Base-by-base conservation (phyloP, 2,888 invertebrate species). In the Oscheius myriophilus region DNA sequence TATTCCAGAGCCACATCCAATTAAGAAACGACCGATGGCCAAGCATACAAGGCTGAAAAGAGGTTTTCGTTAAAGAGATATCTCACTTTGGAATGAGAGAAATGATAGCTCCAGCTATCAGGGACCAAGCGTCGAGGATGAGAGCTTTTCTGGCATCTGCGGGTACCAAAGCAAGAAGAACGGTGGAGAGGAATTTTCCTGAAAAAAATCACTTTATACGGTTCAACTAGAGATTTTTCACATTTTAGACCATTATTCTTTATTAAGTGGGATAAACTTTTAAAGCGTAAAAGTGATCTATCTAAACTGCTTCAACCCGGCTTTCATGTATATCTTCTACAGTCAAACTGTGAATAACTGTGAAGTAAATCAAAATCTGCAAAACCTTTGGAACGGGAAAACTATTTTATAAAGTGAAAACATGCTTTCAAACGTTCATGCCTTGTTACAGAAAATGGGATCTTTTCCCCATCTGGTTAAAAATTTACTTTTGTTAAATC, bases 1-100 rank as follows among this genome's bases (percentile, higher is more conserved):
- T n/a, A 73, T 70, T 7, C 80, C 80, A 4, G 80, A 74, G 0
- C 78, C 78, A 39, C 70, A 78, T 12, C 80, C 80, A 66, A 80
- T 74, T 11, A 79, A 42, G 43, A 80, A 72, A 18, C 80, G 63
- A n/a, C 78, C 79, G 45, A 68, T 39, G 9, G 63, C 63, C 0
- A 70, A 54, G 46, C 53, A 71, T 11, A 69, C 16, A 0, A 61
- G 53, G 9, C 71, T 73, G 64, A 41, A 62, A 68, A 11, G 4
- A 39, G 9, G 46, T 3, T 18, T 26, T 51, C 2, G 7, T 9
- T 12, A 1, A 18, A 12, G 7, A 11, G 18, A 39, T 0, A 52
- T 42, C 68, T 67, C 39, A 78, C 73, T 61, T 43, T 41, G 78
- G 75, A 23, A 76, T 7, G 0, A 64, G 54, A 9, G 72, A 65